Base-by-base conservation (phyloP, 2,888 invertebrate species). In the Drosophila anceps region DNA sequence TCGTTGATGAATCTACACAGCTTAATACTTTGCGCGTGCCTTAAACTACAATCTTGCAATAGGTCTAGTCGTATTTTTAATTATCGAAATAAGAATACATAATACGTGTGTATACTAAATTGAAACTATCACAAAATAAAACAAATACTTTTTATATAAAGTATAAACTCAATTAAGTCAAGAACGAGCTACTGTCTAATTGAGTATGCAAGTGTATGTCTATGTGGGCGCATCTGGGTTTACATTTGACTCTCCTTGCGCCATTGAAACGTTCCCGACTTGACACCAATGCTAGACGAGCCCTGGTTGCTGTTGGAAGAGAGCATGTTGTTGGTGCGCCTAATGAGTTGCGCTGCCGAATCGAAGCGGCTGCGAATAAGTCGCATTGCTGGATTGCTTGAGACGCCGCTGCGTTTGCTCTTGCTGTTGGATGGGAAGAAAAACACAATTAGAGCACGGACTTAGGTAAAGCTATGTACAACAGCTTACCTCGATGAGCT, bases 341-440 rank as follows among this genome's bases (percentile, higher is more conserved):
- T 89, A 65, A 93, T 93, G 7, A 93, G 81, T 68, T 93, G 93
- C n/a, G 93, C 93, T 20, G 93, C 93, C 57, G 93, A 93, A 86
- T 93, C 93, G 67, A 93, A 93, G 57, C 93, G 93, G 64, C 92
- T 93, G 60, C 93, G 92, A 76, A 97, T 97, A 71, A 97, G 94
- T 81, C 97, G 94, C 95, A 97, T 95, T 63, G 97, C 97, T 15
- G 97, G 97, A 91, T 97, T 97, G 4, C 97, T 97, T 29, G 97
- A 97, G 69, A 97, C 96, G 2, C 97, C 97, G 90, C 97, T 97
- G 68, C 97, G 94, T 93, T 97, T 97, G 91, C 94, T 95, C 81
- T 95, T 95, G 76, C 92, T 93, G 79, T 44, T 39, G 18, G 76
- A 37, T 18, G 12, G 13, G 41, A 44, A 39, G 8, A n/a, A 18